Conservation (phyloP, 2,888 invertebrate species). For the Gerosis bhagava region DNA sequence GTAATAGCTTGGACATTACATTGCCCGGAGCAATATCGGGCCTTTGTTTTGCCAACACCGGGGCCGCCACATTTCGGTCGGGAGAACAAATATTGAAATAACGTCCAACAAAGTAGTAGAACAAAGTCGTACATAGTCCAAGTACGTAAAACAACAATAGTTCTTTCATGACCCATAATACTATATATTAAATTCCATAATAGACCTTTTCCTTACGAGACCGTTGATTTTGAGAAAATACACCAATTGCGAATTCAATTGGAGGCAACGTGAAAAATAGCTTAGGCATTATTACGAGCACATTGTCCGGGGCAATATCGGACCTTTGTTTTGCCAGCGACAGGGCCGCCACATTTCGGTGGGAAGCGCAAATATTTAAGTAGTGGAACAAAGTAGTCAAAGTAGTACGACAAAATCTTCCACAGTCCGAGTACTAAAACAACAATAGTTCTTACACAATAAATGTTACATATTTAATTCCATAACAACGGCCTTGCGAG, state of each 20-base stretch:
- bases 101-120: neutral
- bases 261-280: conserved; percentile 3
- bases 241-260: conserved; percentile 10
- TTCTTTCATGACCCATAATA: no score
- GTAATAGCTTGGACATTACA: conserved; percentile 11
- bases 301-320: conserved; percentile 11
- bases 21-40: conserved; percentile 9
- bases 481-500: no score
- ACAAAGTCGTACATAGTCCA: no score
- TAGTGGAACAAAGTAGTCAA: neutral
- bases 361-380: conserved; percentile 20
- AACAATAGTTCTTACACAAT: no score
- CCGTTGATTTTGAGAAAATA: neutral
- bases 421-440: no score
- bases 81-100: conserved; percentile 20
- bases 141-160: no score
- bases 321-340: conserved; percentile 15
- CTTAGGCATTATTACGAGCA: conserved; percentile 8
- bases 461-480: no score
- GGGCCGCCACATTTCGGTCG: conserved; percentile 6
- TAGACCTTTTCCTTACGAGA: no score
- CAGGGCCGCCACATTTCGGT: conserved; percentile 5
- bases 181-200: no score
- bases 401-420: no score
- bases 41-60: conserved; percentile 13